Evolutionary conservation across 2,113 vertebrate genomes (phyloP).

Genomic region (Lipophrys pholis): DNA sequence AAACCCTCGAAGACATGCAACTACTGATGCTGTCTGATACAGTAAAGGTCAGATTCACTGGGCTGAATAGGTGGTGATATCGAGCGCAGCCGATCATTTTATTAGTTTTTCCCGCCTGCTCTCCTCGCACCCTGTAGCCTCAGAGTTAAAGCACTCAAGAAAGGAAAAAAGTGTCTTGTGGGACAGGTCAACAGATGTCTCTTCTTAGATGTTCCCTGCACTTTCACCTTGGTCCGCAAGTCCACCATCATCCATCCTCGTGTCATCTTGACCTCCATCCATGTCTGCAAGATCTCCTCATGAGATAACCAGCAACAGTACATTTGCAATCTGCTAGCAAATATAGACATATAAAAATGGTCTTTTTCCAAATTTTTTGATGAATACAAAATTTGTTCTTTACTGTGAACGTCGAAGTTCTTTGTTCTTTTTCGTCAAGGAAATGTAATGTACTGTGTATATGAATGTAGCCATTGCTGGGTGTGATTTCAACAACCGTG

Average conservation of each 20-base stretch:
- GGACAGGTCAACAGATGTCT: constrained; percentile 42
- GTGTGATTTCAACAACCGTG: not conserved
- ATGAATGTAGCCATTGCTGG: too few relatives aligned
- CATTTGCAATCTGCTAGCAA: not conserved
- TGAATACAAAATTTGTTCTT: too few relatives aligned
- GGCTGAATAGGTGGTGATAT: constrained; percentile 19
- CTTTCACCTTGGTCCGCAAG: not conserved
- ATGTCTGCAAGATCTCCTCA: not conserved
- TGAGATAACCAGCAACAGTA: not conserved
- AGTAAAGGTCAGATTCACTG: constrained; percentile 46
- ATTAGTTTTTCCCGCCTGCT: constrained; percentile 37
- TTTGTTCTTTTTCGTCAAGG: too few relatives aligned
- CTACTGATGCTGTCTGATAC: constrained; percentile 55
- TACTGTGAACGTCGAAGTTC: too few relatives aligned
- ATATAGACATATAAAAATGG: too few relatives aligned
- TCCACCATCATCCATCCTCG: not conserved
- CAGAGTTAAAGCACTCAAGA: constrained; percentile 7
- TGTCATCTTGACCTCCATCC: constrained; percentile 4
- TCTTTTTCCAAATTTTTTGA: not conserved
- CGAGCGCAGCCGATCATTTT: constrained; percentile 7
- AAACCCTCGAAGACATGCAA: constrained; percentile 58
- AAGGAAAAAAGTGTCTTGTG: constrained; percentile 16
- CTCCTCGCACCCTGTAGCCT: constrained; percentile 18
- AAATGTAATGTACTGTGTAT: too few relatives aligned
- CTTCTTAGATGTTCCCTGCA: constrained; percentile 11